Percentiles rank a stretch among this genome's conserved stretches.
Conservation (phyloP, 2,888 invertebrate genomes). For the Beris chalybata region DNA sequence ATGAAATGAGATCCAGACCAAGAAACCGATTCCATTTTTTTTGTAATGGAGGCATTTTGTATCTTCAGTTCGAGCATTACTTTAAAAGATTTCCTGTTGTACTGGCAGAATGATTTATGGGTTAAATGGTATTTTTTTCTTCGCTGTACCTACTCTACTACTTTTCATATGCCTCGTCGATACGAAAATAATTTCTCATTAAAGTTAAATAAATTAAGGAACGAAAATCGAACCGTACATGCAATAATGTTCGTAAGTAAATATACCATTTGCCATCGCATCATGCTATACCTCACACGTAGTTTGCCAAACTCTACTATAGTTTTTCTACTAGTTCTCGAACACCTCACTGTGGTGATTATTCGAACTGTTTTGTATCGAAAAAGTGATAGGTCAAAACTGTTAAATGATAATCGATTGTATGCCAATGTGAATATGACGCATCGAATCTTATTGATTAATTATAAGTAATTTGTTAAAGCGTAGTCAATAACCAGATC, state of each 20-base stretch:
- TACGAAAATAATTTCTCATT: slow-evolving; percentile 29
- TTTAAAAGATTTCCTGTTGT: slow-evolving; percentile 22
- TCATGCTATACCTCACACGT: slow-evolving; percentile 22
- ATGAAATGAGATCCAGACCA: slow-evolving; percentile 23
- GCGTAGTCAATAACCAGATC: slow-evolving; percentile 10
- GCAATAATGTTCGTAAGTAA: too few species aligned
- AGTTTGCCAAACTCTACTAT: slow-evolving; percentile 22
- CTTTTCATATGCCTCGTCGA: slow-evolving; percentile 6
- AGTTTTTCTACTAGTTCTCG: slow-evolving; percentile 12
- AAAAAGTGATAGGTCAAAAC: slow-evolving; percentile 30
- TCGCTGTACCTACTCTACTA: background rate
- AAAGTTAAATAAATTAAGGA: slow-evolving; percentile 19
- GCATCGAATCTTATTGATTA: slow-evolving; percentile 28
- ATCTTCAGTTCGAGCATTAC: slow-evolving; percentile 8
- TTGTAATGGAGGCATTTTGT: slow-evolving; percentile 23
- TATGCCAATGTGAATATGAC: slow-evolving; percentile 30
- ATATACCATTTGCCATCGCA: too few species aligned
- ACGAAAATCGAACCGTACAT: too few species aligned
- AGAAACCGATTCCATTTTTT: background rate
- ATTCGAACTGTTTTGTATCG: slow-evolving; percentile 18
- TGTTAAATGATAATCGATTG: slow-evolving; percentile 32
- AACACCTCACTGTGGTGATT: slow-evolving; percentile 16
- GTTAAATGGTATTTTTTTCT: slow-evolving; percentile 26
- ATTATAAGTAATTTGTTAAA: slow-evolving; percentile 25
- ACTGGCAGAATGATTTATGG: slow-evolving; percentile 23